Evolutionary conservation across 2,113 vertebrate genomes (phyloP), one percentile per base, ranked within the genome.

Genomic region (Colaptes auratus): DNA sequence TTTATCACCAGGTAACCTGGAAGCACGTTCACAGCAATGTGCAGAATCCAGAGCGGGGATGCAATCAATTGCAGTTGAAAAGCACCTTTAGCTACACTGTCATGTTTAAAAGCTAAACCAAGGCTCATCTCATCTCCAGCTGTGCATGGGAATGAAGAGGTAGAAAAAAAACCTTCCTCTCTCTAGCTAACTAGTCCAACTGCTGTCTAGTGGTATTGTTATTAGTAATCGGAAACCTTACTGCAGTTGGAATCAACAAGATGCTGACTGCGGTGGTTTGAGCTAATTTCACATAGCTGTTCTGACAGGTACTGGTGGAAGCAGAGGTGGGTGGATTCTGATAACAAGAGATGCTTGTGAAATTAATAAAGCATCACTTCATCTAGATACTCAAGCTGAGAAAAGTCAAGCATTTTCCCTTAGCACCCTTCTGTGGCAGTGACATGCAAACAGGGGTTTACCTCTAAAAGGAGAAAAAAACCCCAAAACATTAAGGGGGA

Each of bases 141-240:
- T 86, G 79, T 65, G 76, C 56, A 60, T 8, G 44, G 66, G 72
- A 82, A 91, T 53, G 65, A 86, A 74, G 77, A 88, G 27, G 66
- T 64, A 91, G 58, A 83, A 88, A 91, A 39, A 39, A 93, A 89
- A 81, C 53, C 73, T 92, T 33, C 79, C 61, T 78, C 55, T 31
- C 55, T 27, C 15, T 46, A 83, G 50, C 71, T 77, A 84, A 70
- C n/a, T 60, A 20, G 30, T 82, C 84, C 87, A 79, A 73, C 72
- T 93, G 50, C 77, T 94, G 63, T 10, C 35, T 74, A 6, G 55
- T 59, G 61, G 92, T 80, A 53, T 52, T 93, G 85, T 50, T 93
- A 58, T 73, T 80, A 77, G 79, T 56, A 89, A 77, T 67, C 12
- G 35, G 69, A 89, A 90, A 85, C 80, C 14, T 52, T 66, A 3